Evolutionary conservation across 1,140 invertebrate genomes (phyloP).

Genomic region (Nixonia krombeini): DNA sequence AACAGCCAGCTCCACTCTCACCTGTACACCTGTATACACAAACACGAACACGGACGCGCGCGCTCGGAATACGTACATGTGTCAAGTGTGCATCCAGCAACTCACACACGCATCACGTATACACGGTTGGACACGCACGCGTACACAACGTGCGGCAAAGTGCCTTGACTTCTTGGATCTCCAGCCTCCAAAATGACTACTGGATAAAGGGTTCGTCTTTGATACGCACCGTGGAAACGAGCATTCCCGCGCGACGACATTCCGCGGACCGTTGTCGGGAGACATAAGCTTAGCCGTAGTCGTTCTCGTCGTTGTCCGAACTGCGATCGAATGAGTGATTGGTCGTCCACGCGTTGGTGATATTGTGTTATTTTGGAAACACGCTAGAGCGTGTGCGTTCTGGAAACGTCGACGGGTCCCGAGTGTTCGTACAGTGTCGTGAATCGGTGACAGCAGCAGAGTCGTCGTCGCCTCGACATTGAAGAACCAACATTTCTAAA

Average conservation of each 20-base stretch:
- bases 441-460: too few relatives aligned
- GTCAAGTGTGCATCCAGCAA: constrained; percentile 8
- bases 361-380: too few relatives aligned
- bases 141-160: constrained; percentile 45
- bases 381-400: too few relatives aligned
- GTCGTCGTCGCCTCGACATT: too few relatives aligned
- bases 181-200: constrained; percentile 7
- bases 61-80: constrained; percentile 3
- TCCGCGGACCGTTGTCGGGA: constrained; percentile 15
- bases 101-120: constrained; percentile 13
- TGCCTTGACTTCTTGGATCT: constrained; percentile 39
- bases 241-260: constrained; percentile 8
- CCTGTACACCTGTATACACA: too few relatives aligned
- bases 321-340: neutral
- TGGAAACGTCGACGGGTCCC: too few relatives aligned
- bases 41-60: too few relatives aligned
- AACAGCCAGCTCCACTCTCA: constrained; percentile 18
- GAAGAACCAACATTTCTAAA: too few relatives aligned
- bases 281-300: too few relatives aligned
- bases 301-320: too few relatives aligned
- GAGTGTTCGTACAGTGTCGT: too few relatives aligned
- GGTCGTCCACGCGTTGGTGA: too few relatives aligned
- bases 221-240: constrained; percentile 1
- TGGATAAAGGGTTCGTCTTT: constrained; percentile 10
- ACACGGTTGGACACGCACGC: constrained; percentile 35